Conservation (phyloP, 2,113 vertebrate genomes). For the Ptilorrhoa leucosticta region DNA sequence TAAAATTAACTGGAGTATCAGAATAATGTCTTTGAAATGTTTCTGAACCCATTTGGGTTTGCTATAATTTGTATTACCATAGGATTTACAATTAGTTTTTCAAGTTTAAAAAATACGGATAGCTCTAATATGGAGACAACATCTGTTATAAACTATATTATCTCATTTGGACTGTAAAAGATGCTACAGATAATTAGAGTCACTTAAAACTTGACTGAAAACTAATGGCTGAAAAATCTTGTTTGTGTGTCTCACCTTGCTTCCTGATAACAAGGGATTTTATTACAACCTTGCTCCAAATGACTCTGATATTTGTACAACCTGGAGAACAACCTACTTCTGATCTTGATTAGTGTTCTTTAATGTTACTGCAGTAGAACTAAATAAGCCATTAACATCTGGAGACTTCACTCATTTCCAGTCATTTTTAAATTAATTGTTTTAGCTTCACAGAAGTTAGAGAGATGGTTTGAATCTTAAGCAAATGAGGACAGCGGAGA, state of each 20-base stretch:
- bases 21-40: neutral
- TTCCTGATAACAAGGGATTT: neutral
- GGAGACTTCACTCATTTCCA: neutral
- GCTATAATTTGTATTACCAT: neutral
- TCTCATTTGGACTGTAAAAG: neutral
- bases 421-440: neutral
- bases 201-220: neutral
- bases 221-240: neutral
- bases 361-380: neutral
- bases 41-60: neutral
- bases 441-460: neutral
- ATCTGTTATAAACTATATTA: neutral
- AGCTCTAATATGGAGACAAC: neutral
- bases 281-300: neutral
- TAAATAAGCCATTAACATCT: constrained; percentile 1
- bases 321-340: neutral
- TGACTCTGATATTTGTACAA: neutral
- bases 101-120: neutral
- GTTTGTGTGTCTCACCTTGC: neutral
- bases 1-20: neutral
- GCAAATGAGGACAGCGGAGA: neutral
- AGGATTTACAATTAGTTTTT: neutral
- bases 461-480: neutral
- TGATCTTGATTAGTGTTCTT: neutral
- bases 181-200: neutral